These are phyloP conservation scores for Cygnus olor DNA, from an alignment of 2,797 vertebrate genomes.

Conservation along the genomic window DNA sequence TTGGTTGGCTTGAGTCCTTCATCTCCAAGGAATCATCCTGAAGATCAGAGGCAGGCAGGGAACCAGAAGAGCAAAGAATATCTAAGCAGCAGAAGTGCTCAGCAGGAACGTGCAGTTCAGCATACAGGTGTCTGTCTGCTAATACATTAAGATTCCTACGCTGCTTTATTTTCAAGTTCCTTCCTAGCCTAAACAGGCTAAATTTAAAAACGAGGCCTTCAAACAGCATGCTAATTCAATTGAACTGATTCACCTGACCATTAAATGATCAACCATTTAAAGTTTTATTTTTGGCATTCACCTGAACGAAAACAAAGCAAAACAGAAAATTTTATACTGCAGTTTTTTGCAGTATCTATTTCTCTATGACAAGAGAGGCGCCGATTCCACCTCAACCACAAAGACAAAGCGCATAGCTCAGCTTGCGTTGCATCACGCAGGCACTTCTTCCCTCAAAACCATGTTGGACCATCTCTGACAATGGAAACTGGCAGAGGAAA, in stretches of 20 bases:
- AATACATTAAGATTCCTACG: not conserved
- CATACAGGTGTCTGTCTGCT: conserved; percentile 17
- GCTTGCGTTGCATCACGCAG: not conserved
- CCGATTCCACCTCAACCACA: not conserved
- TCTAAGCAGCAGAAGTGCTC: conserved; percentile 26
- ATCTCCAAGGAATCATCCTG: not conserved
- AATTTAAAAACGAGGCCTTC: not conserved
- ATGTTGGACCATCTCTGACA: not conserved
- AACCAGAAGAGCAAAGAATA: conserved; percentile 42
- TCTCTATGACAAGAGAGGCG: not conserved
- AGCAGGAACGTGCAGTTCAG: not conserved
- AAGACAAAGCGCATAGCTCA: not conserved
- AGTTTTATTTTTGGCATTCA: not conserved
- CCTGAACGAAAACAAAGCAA: not conserved
- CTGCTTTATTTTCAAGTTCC: not conserved
- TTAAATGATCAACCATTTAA: not conserved
- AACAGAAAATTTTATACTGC: not conserved
- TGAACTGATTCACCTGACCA: not conserved
- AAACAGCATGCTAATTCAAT: not conserved
- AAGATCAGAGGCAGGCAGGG: conserved; percentile 34
- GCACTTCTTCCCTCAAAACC: not conserved
- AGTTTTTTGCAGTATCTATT: not conserved
- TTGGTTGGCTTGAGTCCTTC: conserved; percentile 32
- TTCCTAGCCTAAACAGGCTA: not conserved
- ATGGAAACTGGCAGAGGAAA: not conserved